phyloP scores from a whole-genome alignment of 2,113 vertebrate genomes.

The Equus quagga region DNA sequence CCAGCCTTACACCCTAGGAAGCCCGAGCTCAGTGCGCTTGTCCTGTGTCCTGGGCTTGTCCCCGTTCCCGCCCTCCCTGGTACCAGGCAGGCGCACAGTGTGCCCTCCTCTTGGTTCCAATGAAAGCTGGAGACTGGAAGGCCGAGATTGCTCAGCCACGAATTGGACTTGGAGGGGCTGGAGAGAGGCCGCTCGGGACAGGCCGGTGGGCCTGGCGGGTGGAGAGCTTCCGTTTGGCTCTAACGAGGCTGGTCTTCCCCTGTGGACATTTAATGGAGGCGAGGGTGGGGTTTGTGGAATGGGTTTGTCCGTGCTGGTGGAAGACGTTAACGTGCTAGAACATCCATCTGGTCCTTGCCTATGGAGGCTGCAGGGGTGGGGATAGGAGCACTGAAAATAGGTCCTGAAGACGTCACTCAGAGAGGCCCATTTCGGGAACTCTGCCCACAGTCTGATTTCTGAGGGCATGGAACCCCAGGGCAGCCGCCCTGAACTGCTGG shows the following conservation, averaged over 20 bases:
- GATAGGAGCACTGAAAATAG: not conserved
- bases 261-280: accelerated
- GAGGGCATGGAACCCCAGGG: not conserved
- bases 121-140: not conserved
- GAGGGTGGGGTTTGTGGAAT: not conserved
- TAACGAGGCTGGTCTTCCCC: accelerated
- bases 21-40: not conserved
- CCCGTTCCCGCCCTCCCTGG: too few relatives aligned
- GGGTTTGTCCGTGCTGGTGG: accelerated
- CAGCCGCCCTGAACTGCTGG: not conserved
- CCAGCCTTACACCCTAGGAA: too few relatives aligned
- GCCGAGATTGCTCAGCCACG: not conserved
- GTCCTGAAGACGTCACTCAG: not conserved
- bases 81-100: accelerated
- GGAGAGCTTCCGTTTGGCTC: not conserved
- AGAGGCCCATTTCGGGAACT: not conserved
- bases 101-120: too few relatives aligned
- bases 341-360: not conserved
- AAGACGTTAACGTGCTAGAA: not conserved
- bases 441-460: not conserved
- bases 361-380: not conserved
- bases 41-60: too few relatives aligned
- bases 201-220: not conserved
- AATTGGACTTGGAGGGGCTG: not conserved
- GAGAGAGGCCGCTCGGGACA: accelerated